Base-by-base conservation (phyloP, 92 coral and sea anemone genomes). In the Hydrozoanthus gracilis region DNA sequence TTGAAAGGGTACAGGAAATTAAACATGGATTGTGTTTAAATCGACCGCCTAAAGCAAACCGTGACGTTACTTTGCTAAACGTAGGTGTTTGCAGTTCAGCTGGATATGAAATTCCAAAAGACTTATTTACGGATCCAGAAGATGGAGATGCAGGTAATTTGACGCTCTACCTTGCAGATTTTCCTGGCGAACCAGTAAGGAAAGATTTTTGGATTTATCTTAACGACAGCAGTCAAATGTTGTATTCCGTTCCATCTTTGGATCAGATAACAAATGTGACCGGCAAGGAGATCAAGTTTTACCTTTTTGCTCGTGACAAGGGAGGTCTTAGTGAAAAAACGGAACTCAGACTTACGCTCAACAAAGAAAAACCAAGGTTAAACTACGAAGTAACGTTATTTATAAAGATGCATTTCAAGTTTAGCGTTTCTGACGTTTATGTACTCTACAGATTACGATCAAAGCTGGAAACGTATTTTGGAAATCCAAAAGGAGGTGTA, bases 261-360 rank as follows among this genome's bases (percentile, higher is more conserved):
- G 66, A 83, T 58, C 78, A 52, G 51, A 64, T 83, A 15, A 66
- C 50, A 66, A 47, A 77, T 64, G 54, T 49, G 77, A 88, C 52
- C 71, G 66, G 11, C 3, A 52, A 45, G 58, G 48, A 64, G 67
- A 83, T 27, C 10, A 74, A 55, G 84, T 83, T 71, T 54, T 45
- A 45, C 51, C 78, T 88, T 76, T 64, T 65, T 75, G 91, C 91
- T n/a, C 79, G 84, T 79, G 91, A 88, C 74, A 88, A 47, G 39
- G 75, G 86, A 50, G 87, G 88, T 15, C 56, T 70, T 20, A 62
- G 56, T 65, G 88, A 55, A 10, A 88, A 83, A 56, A 61, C 91
- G 35, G 77, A 86, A 39, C 14, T 65, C 6, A 76, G 35, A 17
- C n/a, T 88, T 11, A 4, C 18, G 7, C 56, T 88, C 65, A 44